These are phyloP conservation scores for Camelus dromedarius DNA, from an alignment of 2,113 vertebrate species.

Conservation along the genomic window DNA sequence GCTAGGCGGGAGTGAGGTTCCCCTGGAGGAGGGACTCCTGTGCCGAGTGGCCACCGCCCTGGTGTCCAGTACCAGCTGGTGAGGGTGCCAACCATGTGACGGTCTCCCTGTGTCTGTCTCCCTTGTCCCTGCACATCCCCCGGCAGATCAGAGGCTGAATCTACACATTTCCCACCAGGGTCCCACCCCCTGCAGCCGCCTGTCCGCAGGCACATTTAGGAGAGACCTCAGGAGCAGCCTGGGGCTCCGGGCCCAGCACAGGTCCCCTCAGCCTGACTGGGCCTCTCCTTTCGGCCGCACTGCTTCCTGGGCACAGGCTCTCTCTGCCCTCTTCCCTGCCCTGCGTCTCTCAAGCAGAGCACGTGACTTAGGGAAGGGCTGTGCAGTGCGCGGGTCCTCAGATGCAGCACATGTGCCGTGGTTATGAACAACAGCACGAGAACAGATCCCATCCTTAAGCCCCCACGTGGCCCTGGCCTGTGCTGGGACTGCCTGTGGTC, in stretches of 20 bases:
- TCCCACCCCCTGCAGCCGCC: neutral
- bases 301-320: neutral
- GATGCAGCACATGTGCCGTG: neutral
- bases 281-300: neutral
- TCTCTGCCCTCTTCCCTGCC: no score
- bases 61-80: no score
- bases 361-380: neutral
- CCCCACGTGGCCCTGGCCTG: neutral
- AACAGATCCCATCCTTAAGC: neutral
- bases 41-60: no score
- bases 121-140: neutral
- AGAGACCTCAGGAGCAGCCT: neutral
- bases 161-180: neutral
- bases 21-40: no score
- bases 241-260: neutral
- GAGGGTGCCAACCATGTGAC: no score
- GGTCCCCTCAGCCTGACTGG: fast-evolving
- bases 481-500: no score
- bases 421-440: neutral
- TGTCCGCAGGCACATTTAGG: neutral
- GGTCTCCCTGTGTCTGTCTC: no score
- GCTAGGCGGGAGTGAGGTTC: no score
- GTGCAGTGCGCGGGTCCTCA: fast-evolving
- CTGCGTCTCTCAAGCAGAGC: neutral
- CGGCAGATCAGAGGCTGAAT: neutral